phyloP scores from a whole-genome alignment of 1,140 invertebrate species.

The Helicoverpa zea region DNA sequence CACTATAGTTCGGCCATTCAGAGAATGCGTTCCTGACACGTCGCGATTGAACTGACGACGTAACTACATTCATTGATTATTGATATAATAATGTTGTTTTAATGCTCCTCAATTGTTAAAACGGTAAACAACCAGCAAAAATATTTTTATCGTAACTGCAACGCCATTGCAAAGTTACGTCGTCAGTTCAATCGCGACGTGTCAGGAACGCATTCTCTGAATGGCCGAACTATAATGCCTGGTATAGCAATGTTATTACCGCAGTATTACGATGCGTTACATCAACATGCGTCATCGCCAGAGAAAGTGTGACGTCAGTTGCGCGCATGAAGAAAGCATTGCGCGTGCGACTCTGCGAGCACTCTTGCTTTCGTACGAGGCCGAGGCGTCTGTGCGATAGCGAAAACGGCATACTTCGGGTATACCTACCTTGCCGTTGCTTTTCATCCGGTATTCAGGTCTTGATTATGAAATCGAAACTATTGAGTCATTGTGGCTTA shows the following conservation, averaged over 20 bases:
- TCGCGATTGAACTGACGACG: no score
- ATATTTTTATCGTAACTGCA: no score
- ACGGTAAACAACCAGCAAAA: no score
- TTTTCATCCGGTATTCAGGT: constrained; percentile 83
- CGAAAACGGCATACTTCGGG: constrained; percentile 82
- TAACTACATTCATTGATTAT: no score
- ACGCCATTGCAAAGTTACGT: no score
- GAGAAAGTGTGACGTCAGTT: constrained; percentile 83
- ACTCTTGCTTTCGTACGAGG: constrained; percentile 84
- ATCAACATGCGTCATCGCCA: constrained; percentile 76
- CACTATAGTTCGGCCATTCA: no score
- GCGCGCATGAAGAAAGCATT: constrained; percentile 83
- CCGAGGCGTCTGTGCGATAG: constrained; percentile 80
- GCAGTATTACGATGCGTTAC: constrained; percentile 74
- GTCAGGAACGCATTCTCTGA: no score
- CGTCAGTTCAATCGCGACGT: no score
- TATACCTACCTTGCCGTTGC: constrained; percentile 71
- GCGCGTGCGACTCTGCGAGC: constrained; percentile 73
- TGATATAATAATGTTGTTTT: no score
- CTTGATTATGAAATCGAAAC: constrained; percentile 83
- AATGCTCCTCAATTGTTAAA: no score
- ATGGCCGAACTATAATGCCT: no score
- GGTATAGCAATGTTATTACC: constrained; percentile 62
- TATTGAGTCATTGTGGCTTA: constrained; percentile 77
- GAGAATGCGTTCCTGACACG: no score